Evolutionary conservation across 2,113 vertebrate genomes (phyloP), one percentile per base, ranked within the genome.

Genomic region (Microtus ochrogaster): DNA sequence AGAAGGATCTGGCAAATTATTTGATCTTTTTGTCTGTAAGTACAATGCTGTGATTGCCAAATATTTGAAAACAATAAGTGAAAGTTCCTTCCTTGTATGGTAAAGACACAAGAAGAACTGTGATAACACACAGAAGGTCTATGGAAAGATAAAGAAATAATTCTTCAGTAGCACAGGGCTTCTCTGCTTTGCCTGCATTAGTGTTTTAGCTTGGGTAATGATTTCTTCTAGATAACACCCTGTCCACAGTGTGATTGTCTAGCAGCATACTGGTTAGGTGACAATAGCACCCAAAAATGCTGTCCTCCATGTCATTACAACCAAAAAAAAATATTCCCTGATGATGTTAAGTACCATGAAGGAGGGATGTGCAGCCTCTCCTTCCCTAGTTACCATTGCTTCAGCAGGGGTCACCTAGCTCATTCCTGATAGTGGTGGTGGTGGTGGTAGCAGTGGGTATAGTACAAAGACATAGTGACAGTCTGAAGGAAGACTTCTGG

Each of bases 61-160:
- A 39, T 44, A 77, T 58, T 76, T 92, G 47, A 74, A 76, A 68
- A 78, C 55, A 70, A 76, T 77, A 26, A 28, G 4, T 65, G 44
- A 36, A 93, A 39, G 2, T 55, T 61, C 2, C 28, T 94, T 65
- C n/a, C 21, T 44, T 65, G 66, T 68, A 33, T 30, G 44, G 36
- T 36, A 2, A 65, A 65, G 22, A 76, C 61, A 7, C 7, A 73
- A 73, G 36, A n/a, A 44, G 28, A 41, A 28, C 1, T 78, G 5
- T 41, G 8, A 36, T 0, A 41, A 4, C 14, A 13, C 47, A 5
- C 0, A 12, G 0, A 19, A 77, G 49, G 30, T 41, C 0, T 3
- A 82, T 39, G 39, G 28, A 65, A 30, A 70, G 68, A 89, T 7
- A 70, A n/a, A 39, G 14, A 36, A 70, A 89, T 5, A 79, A 66